A percentile compares a stretch with the other conserved stretches of the same genome.
These are phyloP conservation scores for Peromyscus maniculatus DNA, from an alignment of 2,113 vertebrate species.

Conservation along the genomic window DNA sequence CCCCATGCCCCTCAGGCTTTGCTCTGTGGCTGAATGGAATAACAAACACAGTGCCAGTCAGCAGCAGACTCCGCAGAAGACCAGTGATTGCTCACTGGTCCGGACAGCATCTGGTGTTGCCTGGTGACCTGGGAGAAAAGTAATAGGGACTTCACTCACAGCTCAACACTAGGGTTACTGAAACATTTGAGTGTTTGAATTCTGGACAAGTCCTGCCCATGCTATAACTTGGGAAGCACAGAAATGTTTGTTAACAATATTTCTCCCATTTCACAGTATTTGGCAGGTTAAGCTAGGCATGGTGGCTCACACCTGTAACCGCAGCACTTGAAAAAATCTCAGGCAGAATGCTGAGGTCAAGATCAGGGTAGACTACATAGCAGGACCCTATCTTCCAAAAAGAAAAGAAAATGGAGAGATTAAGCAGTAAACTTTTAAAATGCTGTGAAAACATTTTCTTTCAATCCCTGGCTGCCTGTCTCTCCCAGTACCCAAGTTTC, in stretches of 20 bases:
- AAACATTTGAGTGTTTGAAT: not conserved
- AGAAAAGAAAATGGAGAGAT: not conserved
- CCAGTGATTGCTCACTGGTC: not conserved
- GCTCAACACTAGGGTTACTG: not conserved
- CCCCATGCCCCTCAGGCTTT: not conserved
- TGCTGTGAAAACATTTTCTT: conserved; percentile 20
- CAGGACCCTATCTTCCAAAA: not conserved
- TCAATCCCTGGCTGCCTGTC: not conserved
- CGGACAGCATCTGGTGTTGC: not conserved
- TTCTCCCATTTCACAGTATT: not conserved
- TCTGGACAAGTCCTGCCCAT: not conserved
- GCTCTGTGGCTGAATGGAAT: not conserved
- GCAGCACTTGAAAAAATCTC: not conserved
- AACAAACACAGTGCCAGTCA: not conserved
- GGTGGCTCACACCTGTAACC: not conserved
- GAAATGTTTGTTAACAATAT: not conserved
- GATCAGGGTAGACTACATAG: not conserved
- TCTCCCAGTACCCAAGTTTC: not conserved
- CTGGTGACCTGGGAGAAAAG: not conserved
- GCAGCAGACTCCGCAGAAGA: not conserved
- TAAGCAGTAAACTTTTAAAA: not conserved
- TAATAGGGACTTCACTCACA: not conserved
- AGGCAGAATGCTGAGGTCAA: not conserved
- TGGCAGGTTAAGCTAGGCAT: not conserved
- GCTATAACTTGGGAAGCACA: not conserved